phyloP scores from a whole-genome alignment of 2,113 vertebrate species.

The Addax nasomaculatus region DNA sequence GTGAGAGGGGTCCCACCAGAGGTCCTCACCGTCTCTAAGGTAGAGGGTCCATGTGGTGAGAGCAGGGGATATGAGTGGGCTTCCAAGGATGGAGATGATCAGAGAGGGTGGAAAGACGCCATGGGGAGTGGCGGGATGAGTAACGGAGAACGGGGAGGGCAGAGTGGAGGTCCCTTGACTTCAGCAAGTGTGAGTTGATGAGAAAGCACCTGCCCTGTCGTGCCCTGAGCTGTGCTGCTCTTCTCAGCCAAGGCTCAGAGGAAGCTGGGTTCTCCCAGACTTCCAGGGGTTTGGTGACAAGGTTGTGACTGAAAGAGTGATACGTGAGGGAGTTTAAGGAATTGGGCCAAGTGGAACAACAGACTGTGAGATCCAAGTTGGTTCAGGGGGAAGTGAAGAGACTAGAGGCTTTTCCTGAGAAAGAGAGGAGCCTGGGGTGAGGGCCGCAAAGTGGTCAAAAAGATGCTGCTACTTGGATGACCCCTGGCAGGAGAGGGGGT shows the following conservation, averaged over 20 bases:
- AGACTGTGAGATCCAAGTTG: not conserved
- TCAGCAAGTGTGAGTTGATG: rapidly evolving
- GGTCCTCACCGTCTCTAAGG: not conserved
- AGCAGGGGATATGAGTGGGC: not conserved
- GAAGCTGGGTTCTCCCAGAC: not conserved
- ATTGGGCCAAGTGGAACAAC: not conserved
- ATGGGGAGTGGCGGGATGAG: not conserved
- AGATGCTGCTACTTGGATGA: not conserved
- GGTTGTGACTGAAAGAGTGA: not conserved
- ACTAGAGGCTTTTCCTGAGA: not conserved
- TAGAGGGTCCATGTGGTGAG: not conserved
- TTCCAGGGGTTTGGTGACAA: not conserved
- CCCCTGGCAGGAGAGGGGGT: not conserved
- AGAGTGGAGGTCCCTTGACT: not conserved
- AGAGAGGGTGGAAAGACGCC: not conserved
- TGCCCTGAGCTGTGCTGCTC: not conserved
- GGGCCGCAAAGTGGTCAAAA: not conserved
- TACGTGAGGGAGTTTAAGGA: not conserved
- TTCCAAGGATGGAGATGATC: not conserved
- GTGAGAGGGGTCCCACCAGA: not conserved
- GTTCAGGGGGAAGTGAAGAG: not conserved
- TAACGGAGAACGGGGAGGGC: not conserved
- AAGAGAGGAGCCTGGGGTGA: not conserved
- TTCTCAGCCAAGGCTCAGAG: not conserved
- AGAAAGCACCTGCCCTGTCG: not conserved